A percentile compares a stretch with the other conserved stretches of the same genome.
Evolutionary conservation across 2,888 invertebrate species (phyloP).

Genomic region (Catocala fraxini): DNA sequence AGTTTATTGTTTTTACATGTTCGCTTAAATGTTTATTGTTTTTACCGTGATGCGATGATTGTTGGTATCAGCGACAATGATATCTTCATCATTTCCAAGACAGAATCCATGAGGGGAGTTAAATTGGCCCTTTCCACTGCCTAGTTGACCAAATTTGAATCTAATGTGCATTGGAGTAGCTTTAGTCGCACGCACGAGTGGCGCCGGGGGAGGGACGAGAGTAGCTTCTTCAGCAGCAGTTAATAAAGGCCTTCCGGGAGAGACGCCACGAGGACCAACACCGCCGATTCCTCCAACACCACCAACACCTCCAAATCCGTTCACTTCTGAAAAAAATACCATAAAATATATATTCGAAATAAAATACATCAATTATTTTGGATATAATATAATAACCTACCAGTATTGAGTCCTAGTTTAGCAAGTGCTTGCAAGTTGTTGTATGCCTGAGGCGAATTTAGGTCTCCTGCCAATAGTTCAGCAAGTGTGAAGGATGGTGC

Average conservation of each 20-base stretch:
- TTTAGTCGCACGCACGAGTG: constrained; percentile 90
- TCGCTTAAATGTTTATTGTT: neutral
- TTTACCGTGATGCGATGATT: constrained; percentile 97
- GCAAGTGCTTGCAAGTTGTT: constrained; percentile 96
- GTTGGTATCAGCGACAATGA: constrained; percentile 98
- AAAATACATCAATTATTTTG: too few relatives aligned
- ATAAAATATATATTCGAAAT: constrained; percentile 6
- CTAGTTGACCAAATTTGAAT: constrained; percentile 97
- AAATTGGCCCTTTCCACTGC: constrained; percentile 97
- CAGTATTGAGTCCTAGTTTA: constrained; percentile 92
- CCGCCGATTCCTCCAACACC: constrained; percentile 80
- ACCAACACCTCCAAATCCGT: constrained; percentile 80
- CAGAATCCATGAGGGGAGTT: constrained; percentile 99
- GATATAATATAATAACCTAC: constrained; percentile 71
- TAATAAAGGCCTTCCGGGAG: constrained; percentile 79
- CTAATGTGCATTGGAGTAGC: constrained; percentile 95
- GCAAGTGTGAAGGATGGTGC: constrained; percentile 92
- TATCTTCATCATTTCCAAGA: constrained; percentile 97
- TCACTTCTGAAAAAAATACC: constrained; percentile 72
- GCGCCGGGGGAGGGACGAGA: constrained; percentile 81
- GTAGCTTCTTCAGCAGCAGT: constrained; percentile 82
- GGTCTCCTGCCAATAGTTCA: constrained; percentile 92
- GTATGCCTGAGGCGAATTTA: constrained; percentile 91
- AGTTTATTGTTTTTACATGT: too few relatives aligned
- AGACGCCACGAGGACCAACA: constrained; percentile 85